These are phyloP conservation scores for Drosophila leonis DNA, from an alignment of 2,888 invertebrate genomes.

Conservation along the genomic window DNA sequence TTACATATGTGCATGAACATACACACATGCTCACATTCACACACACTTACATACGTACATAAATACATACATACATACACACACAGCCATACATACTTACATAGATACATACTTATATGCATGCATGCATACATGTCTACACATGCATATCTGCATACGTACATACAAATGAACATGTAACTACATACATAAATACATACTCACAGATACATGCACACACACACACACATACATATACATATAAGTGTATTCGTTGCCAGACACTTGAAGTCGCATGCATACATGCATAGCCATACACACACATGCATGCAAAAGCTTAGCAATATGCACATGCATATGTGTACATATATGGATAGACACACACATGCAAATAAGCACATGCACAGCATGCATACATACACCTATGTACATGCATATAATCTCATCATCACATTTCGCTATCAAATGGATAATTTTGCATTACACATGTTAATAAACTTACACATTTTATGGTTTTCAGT, in stretches of 20 bases:
- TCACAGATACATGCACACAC: too few relatives aligned
- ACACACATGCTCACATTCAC: too few relatives aligned
- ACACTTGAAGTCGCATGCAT: too few relatives aligned
- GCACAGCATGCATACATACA: not conserved
- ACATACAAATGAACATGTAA: not conserved
- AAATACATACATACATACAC: too few relatives aligned
- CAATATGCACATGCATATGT: not conserved
- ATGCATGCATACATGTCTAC: not conserved
- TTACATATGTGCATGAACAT: too few relatives aligned
- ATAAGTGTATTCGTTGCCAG: too few relatives aligned
- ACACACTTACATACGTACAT: too few relatives aligned
- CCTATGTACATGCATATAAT: not conserved
- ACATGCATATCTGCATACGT: not conserved
- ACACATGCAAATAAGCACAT: not conserved
- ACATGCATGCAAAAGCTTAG: not conserved
- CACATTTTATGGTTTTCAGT: constrained; percentile 5
- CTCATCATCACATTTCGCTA: not conserved
- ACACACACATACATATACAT: too few relatives aligned
- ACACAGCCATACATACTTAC: not conserved
- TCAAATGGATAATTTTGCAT: constrained; percentile 13
- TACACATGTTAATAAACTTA: constrained; percentile 8
- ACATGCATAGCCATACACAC: not conserved
- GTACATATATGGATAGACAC: not conserved
- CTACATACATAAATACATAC: too few relatives aligned
- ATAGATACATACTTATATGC: not conserved